Evolutionary conservation across 2,797 vertebrate species (phyloP), one percentile per base, ranked within the genome.

Genomic region (Oryzias dopingdopingensis): DNA sequence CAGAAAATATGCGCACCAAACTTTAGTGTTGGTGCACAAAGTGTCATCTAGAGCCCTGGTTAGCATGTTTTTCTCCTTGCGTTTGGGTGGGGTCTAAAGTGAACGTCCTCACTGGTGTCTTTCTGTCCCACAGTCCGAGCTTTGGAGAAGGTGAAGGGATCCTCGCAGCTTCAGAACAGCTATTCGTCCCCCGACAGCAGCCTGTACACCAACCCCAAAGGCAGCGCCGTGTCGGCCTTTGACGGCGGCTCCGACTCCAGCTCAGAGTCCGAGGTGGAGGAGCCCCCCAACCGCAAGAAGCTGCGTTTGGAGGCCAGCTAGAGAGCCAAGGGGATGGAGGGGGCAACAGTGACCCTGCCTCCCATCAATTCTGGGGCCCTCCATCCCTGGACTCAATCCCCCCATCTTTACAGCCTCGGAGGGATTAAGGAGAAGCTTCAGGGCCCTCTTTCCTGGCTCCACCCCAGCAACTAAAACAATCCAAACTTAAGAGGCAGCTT

Each of bases 151-250:
- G 96, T 96, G 67, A 96, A 95, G 81, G 96, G 96, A 56, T 95
- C 93, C 1, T 89, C 94, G 32, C 95, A 96, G 84, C 95, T 98
- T 69, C 96, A 97, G 90, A 86, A 92, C 88, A 96, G 86, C 89
- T 98, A 97, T 84, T 93, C 95, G 0, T 91, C 95, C 2, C 93
- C 95, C 4, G 97, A 99, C 92, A 95, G 90, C 95, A 97, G 93
- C 92, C 94, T 97, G 76, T 99, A 98, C 91, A 99, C 96, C 91
- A 99, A 99, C 89, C 92, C 95, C 86, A 98, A 98, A 88, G 97
- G 97, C 92, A 95, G 96, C 87, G 83, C 97, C 72, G 96, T 99
- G 90, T 99, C 97, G 0, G 96, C 97, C 66, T 99, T 99, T 50
- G 97, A 98, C 72, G 97, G 97, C 0, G 97, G 97, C 78, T 99